Evolutionary conservation across 2,888 invertebrate genomes (phyloP), one percentile per base, ranked within the genome.

Genomic region (Molorchus minor): DNA sequence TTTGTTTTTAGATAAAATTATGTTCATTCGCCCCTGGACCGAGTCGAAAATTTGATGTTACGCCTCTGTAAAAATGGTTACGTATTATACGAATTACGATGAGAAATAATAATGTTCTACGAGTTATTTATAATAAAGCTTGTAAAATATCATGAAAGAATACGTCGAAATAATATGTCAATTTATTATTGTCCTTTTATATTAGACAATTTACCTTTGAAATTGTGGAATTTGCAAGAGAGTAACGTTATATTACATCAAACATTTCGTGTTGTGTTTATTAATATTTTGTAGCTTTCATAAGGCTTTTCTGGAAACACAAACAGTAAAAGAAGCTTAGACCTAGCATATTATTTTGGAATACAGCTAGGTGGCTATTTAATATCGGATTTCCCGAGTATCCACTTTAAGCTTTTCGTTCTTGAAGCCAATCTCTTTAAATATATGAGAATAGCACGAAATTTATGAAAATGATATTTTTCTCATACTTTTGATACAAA

Each of bases 281-380:
- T 54, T 51, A 56, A 61, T 49, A 62, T 56, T 56, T 52, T 55
- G 35, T 62, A 45, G 55, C 49, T 49, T 38, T 49, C 49, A 47
- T 49, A 25, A 15, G 21, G n/a, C 15, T 16, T 17, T 38, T 36
- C 36, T 40, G 47, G 53, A 45, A 58, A 44, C 44, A 47, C 41
- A 58, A 29, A 40, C 44, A 30, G 33, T 46, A 30, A 29, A 21
- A 46, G 35, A 43, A 36, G 25, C 49, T 25, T 25, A 49, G 49
- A 49, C 49, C 36, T 47, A 35, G 12, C 43, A 44, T 30, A 43
- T 20, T 51, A 25, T 40, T 25, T 40, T 58, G 58, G 56, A 62
- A 58, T 30, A 45, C 35, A 38, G 55, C 62, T 58, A 62, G 58
- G 58, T 56, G 47, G 49, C 38, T n/a, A 15, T 36, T 15, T 49